Percentiles rank a stretch among this genome's conserved stretches.
These are phyloP conservation scores for Exephanes ischioxanthus DNA, from an alignment of 2,888 invertebrate genomes.

Conservation along the genomic window DNA sequence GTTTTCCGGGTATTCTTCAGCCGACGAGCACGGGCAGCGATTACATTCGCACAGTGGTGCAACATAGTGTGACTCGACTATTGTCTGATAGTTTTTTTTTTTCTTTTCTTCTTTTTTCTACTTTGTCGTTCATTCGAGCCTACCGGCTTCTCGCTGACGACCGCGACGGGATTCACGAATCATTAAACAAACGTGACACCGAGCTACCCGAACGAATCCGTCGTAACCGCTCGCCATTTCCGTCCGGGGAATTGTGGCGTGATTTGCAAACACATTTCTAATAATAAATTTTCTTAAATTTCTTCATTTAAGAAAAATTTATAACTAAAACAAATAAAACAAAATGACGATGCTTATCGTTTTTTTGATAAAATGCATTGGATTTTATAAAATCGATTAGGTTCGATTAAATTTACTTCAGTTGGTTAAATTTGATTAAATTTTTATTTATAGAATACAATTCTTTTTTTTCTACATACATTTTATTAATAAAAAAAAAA, in stretches of 20 bases:
- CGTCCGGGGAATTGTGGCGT: neutral
- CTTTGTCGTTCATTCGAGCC: slow-evolving; percentile 17
- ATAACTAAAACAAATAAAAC: too few species aligned
- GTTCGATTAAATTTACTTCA: too few species aligned
- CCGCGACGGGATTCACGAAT: slow-evolving; percentile 67
- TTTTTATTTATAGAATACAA: too few species aligned
- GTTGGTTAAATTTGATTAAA: too few species aligned
- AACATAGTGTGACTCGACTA: slow-evolving; percentile 59
- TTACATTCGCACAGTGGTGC: slow-evolving; percentile 63
- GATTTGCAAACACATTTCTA: neutral
- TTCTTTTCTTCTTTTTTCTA: neutral
- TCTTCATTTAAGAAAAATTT: too few species aligned
- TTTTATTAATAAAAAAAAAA: too few species aligned
- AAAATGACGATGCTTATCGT: too few species aligned
- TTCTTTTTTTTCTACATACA: too few species aligned
- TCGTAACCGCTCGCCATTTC: slow-evolving; percentile 7
- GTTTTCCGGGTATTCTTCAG: slow-evolving; percentile 14
- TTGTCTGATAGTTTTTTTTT: neutral
- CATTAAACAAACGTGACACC: slow-evolving; percentile 67
- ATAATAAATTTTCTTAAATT: too few species aligned
- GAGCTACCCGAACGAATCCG: neutral
- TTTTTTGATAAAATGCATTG: too few species aligned
- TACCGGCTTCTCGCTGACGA: slow-evolving; percentile 38
- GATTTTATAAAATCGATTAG: too few species aligned
- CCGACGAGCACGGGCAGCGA: slow-evolving; percentile 29